Evolutionary conservation across 2,888 invertebrate species (phyloP), one percentile per base, ranked within the genome.

Genomic region (Gonocerus acuteangulatus): DNA sequence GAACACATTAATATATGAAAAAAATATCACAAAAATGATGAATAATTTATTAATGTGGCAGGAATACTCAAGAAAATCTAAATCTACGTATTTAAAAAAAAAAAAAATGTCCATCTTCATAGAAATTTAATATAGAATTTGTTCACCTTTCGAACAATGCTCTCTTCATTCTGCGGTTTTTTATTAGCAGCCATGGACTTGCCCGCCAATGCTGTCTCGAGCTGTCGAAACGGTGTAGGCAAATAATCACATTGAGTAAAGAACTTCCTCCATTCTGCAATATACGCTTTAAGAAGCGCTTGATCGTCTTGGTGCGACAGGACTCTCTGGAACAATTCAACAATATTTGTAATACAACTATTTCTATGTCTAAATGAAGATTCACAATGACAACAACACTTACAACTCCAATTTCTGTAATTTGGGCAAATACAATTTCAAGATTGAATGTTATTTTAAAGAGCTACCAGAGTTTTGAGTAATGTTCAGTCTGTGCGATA

Each of bases 231-330:
- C 16, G 96, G 96, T 68, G 94, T 89, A 1, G 96, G 96, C 71
- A 97, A 79, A 77, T 96, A 97, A 74, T 91, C 89, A 75, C 96
- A 95, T 74, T 99, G 97, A 2, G 94, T 91, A 73, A 95, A 96
- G 78, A 96, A 99, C 73, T 94, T 95, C 52, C 93, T 83, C 99
- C 99, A 99, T 76, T 99, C 97, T 4, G 87, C 84, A 69, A 97
- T 97, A 74, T 99, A 99, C 1, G 95, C 91, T 75, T 93, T 94
- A 6, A 99, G 79, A 36, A 99, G 79, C 1, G 95, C 93, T 73
- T 95, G 94, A 70, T 97, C 96, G 72, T 96, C 95, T 66, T 90
- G 83, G 72, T 95, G 91, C 0, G 89, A 86, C 67, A 94, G 78
- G 1, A 99, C 95, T 70, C 92, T 80, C 70, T 77, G 66, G 4